Percentiles rank a stretch among this genome's conserved stretches.
Evolutionary conservation across 2,113 vertebrate species (phyloP).

Genomic region (Holacanthus passer): DNA sequence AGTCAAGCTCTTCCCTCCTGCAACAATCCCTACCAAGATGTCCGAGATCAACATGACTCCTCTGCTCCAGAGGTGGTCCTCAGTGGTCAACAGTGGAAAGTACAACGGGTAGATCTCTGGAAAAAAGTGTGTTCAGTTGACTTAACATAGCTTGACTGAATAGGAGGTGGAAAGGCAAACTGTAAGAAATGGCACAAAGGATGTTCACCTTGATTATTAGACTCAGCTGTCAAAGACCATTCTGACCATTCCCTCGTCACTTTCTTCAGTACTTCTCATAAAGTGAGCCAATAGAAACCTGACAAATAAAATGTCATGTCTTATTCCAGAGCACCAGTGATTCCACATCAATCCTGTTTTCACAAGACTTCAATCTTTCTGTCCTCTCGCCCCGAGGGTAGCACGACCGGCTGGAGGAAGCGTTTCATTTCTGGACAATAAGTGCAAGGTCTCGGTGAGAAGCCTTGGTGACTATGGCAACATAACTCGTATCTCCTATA

Average conservation of each 20-base stretch:
- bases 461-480: slow-evolving; percentile 57
- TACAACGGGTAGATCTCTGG: background rate
- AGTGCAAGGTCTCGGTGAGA: slow-evolving; percentile 31
- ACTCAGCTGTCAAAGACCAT: background rate
- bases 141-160: background rate
- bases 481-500: background rate
- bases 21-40: too few species aligned
- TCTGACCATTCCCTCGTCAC: background rate
- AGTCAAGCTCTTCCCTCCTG: too few species aligned
- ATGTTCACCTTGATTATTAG: background rate
- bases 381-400: background rate
- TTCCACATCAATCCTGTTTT: slow-evolving; percentile 18
- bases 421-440: slow-evolving; percentile 47
- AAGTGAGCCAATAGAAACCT: background rate
- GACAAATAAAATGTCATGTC: slow-evolving; percentile 6
- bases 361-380: slow-evolving; percentile 2
- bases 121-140: background rate
- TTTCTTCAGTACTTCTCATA: background rate
- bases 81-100: background rate
- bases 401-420: background rate
- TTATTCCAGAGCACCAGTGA: slow-evolving; percentile 12
- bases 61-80: background rate
- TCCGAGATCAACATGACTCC: background rate
- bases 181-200: background rate
- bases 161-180: background rate